Percentiles rank a stretch among this genome's conserved stretches.
Evolutionary conservation across 2,888 invertebrate species (phyloP).

Genomic region (Scotopteryx bipunctaria): DNA sequence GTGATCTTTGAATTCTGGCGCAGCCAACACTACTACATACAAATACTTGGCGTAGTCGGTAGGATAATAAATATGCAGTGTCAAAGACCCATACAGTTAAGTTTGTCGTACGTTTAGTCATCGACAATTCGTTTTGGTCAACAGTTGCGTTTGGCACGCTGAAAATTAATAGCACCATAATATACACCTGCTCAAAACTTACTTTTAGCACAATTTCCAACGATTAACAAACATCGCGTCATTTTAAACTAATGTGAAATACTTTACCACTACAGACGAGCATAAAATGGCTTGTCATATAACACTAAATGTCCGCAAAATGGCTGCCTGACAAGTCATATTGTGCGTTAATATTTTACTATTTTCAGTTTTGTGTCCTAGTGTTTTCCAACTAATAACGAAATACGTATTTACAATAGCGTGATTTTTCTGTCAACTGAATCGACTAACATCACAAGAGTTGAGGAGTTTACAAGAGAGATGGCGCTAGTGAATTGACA

Average conservation of each 20-base stretch:
- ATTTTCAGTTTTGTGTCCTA: slow-evolving; percentile 60
- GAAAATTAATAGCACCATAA: slow-evolving; percentile 14
- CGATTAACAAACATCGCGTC: slow-evolving; percentile 5
- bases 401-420: slow-evolving; percentile 47
- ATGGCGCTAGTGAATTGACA: slow-evolving; percentile 2
- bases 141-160: slow-evolving; percentile 16
- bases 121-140: slow-evolving; percentile 8
- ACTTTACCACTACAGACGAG: neutral
- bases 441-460: neutral
- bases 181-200: slow-evolving; percentile 1
- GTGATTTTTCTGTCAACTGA: slow-evolving; percentile 26
- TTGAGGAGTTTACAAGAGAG: neutral
- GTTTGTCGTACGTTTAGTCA: slow-evolving; percentile 10
- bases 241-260: slow-evolving; percentile 4
- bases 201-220: slow-evolving; percentile 16
- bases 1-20: neutral
- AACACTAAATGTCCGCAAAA: neutral
- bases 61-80: neutral
- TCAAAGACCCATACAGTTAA: slow-evolving; percentile 3
- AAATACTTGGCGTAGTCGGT: slow-evolving; percentile 4
- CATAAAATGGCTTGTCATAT: neutral
- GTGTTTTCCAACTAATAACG: slow-evolving; percentile 43
- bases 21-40: neutral
- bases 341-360: slow-evolving; percentile 68
- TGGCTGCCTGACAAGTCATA: slow-evolving; percentile 3